Percentiles rank a stretch among this genome's conserved stretches.
phyloP scores from a whole-genome alignment of 2,797 vertebrate genomes.

The Poecilia velifera region DNA sequence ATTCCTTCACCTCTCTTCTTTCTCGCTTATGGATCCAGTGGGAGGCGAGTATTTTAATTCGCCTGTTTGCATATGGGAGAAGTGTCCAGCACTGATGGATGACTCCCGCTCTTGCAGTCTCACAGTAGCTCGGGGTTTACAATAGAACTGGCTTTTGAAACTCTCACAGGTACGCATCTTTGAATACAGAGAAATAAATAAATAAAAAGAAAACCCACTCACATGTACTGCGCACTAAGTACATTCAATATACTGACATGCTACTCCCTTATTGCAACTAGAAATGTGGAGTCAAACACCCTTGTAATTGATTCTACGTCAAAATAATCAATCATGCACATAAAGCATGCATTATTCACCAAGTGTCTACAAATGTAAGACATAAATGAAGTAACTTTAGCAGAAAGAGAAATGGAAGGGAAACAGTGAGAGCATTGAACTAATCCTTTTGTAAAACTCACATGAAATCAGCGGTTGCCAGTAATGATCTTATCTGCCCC shows the following conservation, averaged over 20 bases:
- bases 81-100: constrained; percentile 77
- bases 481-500: constrained; percentile 55
- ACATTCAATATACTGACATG: constrained; percentile 36
- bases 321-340: constrained; percentile 36
- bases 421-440: neutral
- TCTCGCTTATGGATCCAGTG: constrained; percentile 48
- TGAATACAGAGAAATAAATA: constrained; percentile 72
- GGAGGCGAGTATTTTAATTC: constrained; percentile 71
- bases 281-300: constrained; percentile 18
- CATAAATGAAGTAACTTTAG: constrained; percentile 8
- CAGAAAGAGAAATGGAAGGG: neutral
- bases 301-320: constrained; percentile 24
- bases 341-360: constrained; percentile 24
- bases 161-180: constrained; percentile 69
- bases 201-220: constrained; percentile 42
- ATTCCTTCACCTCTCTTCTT: constrained; percentile 49
- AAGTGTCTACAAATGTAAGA: constrained; percentile 1
- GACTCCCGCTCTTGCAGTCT: constrained; percentile 58
- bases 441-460: constrained; percentile 38
- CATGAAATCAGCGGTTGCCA: constrained; percentile 46
- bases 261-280: constrained; percentile 32
- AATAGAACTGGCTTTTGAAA: constrained; percentile 62
- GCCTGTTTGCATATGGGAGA: constrained; percentile 77
- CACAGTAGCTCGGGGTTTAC: constrained; percentile 64
- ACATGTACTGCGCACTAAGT: constrained; percentile 11